These are phyloP conservation scores for Nannoperca australis DNA, from an alignment of 2,797 vertebrate genomes.

Conservation along the genomic window DNA sequence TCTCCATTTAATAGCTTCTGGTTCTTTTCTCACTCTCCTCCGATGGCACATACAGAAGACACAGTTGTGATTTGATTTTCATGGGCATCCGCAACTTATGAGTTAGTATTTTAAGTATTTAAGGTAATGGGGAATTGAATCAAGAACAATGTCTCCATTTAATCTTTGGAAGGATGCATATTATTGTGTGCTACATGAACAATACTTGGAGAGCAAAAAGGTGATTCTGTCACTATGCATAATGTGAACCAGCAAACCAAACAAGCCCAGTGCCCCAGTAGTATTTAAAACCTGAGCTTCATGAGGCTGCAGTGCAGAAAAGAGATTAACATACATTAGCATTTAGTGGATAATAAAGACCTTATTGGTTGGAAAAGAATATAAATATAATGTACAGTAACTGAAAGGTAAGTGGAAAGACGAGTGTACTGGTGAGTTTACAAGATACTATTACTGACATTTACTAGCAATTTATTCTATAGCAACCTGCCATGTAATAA, in stretches of 20 bases:
- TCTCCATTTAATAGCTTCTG: conserved; percentile 69
- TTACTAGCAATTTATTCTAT: not conserved
- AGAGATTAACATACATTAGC: no score
- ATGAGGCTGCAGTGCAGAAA: not conserved
- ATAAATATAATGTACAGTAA: not conserved
- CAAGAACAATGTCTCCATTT: conserved; percentile 14
- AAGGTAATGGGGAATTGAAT: conserved; percentile 43
- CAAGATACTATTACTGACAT: not conserved
- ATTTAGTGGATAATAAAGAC: not conserved
- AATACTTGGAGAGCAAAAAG: conserved; percentile 8
- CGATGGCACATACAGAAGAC: conserved; percentile 60
- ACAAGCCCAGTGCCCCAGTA: not conserved
- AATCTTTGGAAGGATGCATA: conserved; percentile 3
- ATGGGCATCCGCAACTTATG: conserved; percentile 33
- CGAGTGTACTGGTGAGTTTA: not conserved
- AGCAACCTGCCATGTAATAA: not conserved
- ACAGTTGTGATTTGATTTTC: conserved; percentile 54
- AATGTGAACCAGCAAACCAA: conserved; percentile 14
- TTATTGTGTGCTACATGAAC: not conserved
- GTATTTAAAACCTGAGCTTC: not conserved
- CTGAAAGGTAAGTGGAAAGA: not conserved
- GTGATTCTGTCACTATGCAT: not conserved
- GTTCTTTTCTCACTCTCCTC: conserved; percentile 67
- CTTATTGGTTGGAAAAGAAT: not conserved
- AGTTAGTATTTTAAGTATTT: conserved; percentile 24